A percentile compares a stretch with the other conserved stretches of the same genome.
These are phyloP conservation scores for Meloidogyne floridensis DNA, from an alignment of 1,140 invertebrate species.

Conservation along the genomic window DNA sequence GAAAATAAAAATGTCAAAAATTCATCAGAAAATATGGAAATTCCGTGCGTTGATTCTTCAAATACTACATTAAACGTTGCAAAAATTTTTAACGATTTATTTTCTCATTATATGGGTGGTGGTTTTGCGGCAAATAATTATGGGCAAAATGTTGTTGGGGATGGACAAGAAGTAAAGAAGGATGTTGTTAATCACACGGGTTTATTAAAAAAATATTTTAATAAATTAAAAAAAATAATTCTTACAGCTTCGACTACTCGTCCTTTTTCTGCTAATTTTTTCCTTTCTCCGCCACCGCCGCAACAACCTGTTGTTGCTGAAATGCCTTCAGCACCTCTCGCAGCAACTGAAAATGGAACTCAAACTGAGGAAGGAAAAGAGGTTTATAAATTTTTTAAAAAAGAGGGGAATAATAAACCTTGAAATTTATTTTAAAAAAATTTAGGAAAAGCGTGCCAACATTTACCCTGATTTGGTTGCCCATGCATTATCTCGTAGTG, in stretches of 20 bases:
- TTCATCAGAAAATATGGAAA: not conserved
- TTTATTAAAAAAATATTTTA: not conserved
- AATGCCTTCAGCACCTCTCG: not conserved
- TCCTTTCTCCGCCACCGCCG: not conserved
- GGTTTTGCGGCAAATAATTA: not conserved
- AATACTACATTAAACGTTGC: not conserved
- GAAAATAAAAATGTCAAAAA: not conserved
- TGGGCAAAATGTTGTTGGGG: not conserved
- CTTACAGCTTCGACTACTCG: not conserved
- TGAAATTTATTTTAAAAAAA: not conserved
- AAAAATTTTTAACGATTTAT: not conserved
- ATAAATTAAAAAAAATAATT: not conserved
- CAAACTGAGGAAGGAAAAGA: not conserved
- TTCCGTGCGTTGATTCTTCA: too few relatives aligned
- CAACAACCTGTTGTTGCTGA: not conserved
- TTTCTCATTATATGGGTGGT: not conserved
- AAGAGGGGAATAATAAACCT: not conserved
- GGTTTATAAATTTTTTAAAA: not conserved
- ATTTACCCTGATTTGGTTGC: conserved; percentile 21
- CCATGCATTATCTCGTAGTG: not conserved
- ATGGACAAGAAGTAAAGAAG: not conserved
- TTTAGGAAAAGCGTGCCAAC: not conserved
- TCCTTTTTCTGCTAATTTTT: not conserved
- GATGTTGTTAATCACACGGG: too few relatives aligned
- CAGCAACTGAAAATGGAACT: not conserved